Evolutionary conservation across 1,140 invertebrate genomes (phyloP), one percentile per base, ranked within the genome.

Genomic region (Drosophila navojoa): DNA sequence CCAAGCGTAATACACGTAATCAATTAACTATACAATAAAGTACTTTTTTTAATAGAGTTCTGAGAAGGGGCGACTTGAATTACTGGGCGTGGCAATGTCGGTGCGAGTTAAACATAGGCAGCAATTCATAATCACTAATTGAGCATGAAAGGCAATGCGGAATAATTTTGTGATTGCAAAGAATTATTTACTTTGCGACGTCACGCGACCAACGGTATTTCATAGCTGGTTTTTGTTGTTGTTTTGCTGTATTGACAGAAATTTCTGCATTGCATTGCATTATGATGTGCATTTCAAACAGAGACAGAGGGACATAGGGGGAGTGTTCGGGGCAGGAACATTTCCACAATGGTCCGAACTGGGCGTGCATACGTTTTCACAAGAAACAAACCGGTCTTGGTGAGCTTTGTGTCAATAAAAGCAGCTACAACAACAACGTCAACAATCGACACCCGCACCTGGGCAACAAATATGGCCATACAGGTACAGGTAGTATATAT

Each of bases 81-180:
- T 25, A 13, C 13, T 15, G 16, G 58, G n/a, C 13, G 27, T 7
- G 32, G 44, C 9, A 3, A 22, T 22, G 19, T 29, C 27, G 22
- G 49, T 44, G 13, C 58, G 54, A 45, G 27, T 55, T 71, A 57
- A 71, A 61, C 62, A 76, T 62, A 61, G 25, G n/a, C 47, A 27
- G 13, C 44, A 59, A 78, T 74, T 81, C 57, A 81, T 86, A 89
- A 82, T 67, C 71, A 61, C 52, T 64, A 73, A 76, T 71, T 61
- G 69, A 47, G 69, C 52, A 67, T 76, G 68, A 71, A 72, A 78
- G 50, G 57, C 45, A 77, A 61, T 69, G 38, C 69, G 47, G 13
- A 80, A 66, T 75, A 55, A 49, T 59, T 71, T 79, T 58, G 54
- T 38, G 71, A 77, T 35, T 78, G 57, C 62, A 73, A 42, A 60